These are phyloP conservation scores for Metaphire vulgaris DNA, from an alignment of 1,140 invertebrate species.

Conservation along the genomic window DNA sequence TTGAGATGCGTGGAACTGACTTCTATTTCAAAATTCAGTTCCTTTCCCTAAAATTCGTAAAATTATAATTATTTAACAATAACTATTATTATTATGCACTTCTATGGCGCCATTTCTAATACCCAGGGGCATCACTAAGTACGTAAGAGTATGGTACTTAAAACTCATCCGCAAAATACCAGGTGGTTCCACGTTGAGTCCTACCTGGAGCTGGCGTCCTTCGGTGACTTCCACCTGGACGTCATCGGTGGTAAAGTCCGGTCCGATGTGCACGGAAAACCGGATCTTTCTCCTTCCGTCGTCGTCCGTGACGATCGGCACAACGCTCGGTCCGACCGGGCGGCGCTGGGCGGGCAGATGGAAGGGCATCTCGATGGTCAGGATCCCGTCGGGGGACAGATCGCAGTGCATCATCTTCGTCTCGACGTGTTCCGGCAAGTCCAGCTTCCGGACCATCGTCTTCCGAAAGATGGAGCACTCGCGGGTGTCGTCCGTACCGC, in stretches of 20 bases:
- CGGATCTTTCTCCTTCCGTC: conserved; percentile 25
- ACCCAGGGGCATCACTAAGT: too few species aligned
- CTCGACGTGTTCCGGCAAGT: conserved; percentile 27
- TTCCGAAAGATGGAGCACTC: conserved; percentile 25
- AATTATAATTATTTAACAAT: too few species aligned
- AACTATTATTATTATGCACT: too few species aligned
- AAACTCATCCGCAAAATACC: too few species aligned
- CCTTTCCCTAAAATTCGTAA: too few species aligned
- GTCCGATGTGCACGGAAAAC: conserved; percentile 14
- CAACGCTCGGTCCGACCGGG: conserved; percentile 24
- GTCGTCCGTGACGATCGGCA: conserved; percentile 21
- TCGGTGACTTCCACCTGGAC: conserved; percentile 25
- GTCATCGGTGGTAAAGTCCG: conserved; percentile 25
- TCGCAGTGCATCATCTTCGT: conserved; percentile 27
- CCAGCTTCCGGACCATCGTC: conserved; percentile 28
- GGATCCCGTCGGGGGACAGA: conserved; percentile 14
- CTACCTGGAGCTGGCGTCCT: conserved; percentile 16
- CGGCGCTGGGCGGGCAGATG: conserved; percentile 25
- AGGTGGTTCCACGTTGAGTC: too few species aligned
- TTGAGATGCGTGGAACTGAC: too few species aligned
- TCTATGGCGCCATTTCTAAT: too few species aligned
- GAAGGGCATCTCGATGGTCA: conserved; percentile 31
- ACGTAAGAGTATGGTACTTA: too few species aligned
- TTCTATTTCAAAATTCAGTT: too few species aligned
- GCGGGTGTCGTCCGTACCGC: conserved; percentile 16